Evolutionary conservation across 2,113 vertebrate species (phyloP).

Genomic region (Neolamprologus ventralis): DNA sequence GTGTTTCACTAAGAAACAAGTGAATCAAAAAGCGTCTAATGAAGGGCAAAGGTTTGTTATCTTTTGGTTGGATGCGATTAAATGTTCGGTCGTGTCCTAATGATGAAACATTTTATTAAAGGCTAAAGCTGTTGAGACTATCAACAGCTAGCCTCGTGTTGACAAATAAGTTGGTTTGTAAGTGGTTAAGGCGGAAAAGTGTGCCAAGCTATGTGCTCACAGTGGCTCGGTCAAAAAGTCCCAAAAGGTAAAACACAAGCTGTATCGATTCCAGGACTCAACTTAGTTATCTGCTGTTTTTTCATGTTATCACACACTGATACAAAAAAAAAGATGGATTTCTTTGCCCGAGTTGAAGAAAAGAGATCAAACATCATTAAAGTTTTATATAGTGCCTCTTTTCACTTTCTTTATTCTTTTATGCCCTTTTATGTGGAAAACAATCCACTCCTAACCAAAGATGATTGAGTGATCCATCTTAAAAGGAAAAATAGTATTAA

Average conservation of each 20-base stretch:
- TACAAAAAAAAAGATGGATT: neutral
- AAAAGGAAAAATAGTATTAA: neutral
- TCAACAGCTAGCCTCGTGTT: neutral
- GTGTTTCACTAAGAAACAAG: neutral
- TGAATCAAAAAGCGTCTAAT: neutral
- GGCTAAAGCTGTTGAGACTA: neutral
- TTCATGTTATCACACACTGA: neutral
- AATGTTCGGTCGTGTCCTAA: neutral
- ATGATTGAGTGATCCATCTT: neutral
- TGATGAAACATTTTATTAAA: neutral
- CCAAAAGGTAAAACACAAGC: neutral
- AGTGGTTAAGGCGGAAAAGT: accelerated
- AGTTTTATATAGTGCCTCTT: neutral
- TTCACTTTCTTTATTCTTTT: neutral
- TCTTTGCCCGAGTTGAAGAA: neutral
- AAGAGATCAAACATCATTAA: neutral
- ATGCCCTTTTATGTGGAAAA: neutral
- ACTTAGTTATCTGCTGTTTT: neutral
- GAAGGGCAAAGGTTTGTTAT: neutral
- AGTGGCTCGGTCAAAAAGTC: neutral
- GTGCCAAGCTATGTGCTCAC: neutral
- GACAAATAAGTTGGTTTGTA: neutral
- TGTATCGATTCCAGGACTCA: neutral
- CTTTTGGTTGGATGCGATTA: neutral
- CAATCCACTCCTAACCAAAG: neutral